A percentile compares a stretch with the other conserved stretches of the same genome.
These are phyloP conservation scores for Andrena dorsata DNA, from an alignment of 2,888 invertebrate genomes.

Conservation along the genomic window DNA sequence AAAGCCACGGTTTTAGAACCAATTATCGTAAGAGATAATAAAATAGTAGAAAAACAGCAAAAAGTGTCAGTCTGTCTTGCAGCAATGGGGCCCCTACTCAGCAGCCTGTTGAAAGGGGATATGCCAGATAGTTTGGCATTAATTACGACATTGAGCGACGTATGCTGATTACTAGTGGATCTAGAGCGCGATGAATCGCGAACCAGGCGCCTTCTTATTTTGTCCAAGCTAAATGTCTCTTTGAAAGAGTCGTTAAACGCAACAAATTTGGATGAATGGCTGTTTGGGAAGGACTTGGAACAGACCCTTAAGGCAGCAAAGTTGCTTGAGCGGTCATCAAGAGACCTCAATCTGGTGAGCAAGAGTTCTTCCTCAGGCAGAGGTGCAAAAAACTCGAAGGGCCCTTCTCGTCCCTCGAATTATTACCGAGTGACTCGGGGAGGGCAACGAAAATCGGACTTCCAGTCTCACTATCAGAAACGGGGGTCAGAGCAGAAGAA, in stretches of 20 bases:
- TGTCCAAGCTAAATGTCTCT: background rate
- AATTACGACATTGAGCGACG: background rate
- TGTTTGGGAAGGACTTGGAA: background rate
- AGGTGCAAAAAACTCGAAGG: background rate
- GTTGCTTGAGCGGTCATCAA: background rate
- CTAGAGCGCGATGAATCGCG: background rate
- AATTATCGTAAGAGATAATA: slow-evolving; percentile 47
- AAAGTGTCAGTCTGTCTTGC: slow-evolving; percentile 50
- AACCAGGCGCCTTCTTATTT: background rate
- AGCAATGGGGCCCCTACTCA: slow-evolving; percentile 38
- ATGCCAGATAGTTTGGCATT: slow-evolving; percentile 4
- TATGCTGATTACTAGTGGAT: background rate
- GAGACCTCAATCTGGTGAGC: background rate
- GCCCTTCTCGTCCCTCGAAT: background rate
- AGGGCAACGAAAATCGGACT: background rate
- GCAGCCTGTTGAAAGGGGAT: slow-evolving; percentile 37
- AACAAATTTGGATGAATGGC: background rate
- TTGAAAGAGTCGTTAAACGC: background rate
- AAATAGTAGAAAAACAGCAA: slow-evolving; percentile 51
- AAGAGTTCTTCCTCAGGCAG: background rate
- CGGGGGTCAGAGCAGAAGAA: background rate
- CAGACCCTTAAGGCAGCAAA: background rate
- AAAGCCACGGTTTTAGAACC: slow-evolving; percentile 49
- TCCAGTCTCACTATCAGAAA: background rate
- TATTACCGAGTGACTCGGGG: no score